Conservation (phyloP, 2,113 vertebrate species). For the Glaucomys volans region DNA sequence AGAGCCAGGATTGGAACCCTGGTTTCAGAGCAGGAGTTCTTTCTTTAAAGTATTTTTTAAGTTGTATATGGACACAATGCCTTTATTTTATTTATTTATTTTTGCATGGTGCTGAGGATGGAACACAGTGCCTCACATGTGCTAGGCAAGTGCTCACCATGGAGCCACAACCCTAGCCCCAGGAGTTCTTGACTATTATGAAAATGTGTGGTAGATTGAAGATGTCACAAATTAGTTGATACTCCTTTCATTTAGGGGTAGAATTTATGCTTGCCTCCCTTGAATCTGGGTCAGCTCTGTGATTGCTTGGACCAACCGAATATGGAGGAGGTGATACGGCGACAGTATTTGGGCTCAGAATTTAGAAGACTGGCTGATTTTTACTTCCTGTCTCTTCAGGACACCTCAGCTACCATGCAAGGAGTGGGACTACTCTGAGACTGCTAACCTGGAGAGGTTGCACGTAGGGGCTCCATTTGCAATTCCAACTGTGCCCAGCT, state of each 20-base stretch:
- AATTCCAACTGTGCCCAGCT: not conserved
- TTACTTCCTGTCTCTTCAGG: not conserved
- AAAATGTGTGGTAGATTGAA: not conserved
- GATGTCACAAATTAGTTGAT: not conserved
- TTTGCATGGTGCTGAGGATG: too few species aligned
- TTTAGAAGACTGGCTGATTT: conserved; percentile 4
- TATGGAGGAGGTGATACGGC: not conserved
- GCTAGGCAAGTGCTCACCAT: too few species aligned
- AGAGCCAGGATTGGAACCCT: not conserved
- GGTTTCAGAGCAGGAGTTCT: not conserved
- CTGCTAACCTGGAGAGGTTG: not conserved
- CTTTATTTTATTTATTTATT: too few species aligned
- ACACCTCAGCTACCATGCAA: not conserved
- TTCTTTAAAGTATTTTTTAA: not conserved
- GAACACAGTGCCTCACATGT: too few species aligned
- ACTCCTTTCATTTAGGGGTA: not conserved
- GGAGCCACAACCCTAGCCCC: too few species aligned
- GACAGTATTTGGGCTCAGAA: not conserved
- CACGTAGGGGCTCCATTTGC: not conserved
- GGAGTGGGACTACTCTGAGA: not conserved
- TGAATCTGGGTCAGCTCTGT: not conserved
- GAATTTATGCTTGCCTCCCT: not conserved
- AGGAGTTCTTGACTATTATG: not conserved
- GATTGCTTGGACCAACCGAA: not conserved
- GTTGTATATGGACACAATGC: too few species aligned